Evolutionary conservation across 1,140 invertebrate species (phyloP), one percentile per base, ranked within the genome.

Genomic region (Arctopsyche grandis): DNA sequence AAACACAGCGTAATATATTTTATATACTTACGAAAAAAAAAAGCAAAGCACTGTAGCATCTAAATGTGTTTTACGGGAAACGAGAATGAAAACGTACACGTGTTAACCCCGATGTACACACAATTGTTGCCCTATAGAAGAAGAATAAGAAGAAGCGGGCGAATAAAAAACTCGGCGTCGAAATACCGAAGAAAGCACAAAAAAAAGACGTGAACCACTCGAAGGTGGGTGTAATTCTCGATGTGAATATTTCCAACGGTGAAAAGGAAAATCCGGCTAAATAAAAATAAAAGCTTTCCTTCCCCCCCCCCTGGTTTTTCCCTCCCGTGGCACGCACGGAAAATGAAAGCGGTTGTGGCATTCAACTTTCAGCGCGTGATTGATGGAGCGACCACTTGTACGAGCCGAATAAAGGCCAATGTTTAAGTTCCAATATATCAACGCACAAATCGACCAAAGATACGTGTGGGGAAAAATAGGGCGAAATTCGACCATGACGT

Each of bases 311-410:
- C 7, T 7, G 29, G 29, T 38, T 38, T 38, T 38, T 38, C 29
- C 29, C 7, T 7, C 29, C 29, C 29, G 14, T 14, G 48, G 48
- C 43, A 78, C 63, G 22, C 29, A 43, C 43, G 48, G 69, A 75
- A 66, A 74, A 75, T 79, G 78, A 79, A 79, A 66, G 63, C 63
- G 71, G 78, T 69, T 52, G 44, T 79, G 58, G 73, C 71, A 79
- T 79, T 75, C 78, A 69, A 79, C 78, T 75, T 79, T 79, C 78
- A 79, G 44, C 78, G 70, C 43, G 78, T 79, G 78, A 79, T 79
- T 79, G 78, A 79, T 79, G 78, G 48, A 69, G 56, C 38, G 69
- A 48, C 66, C 76, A 77, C 76, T 77, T 77, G 77, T 71, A 63
- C 56, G 58, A 76, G 1, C 38, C 69, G 69, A 14, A 71, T 71